Evolutionary conservation across 2,888 invertebrate genomes (phyloP).

Genomic region (Pristionchus mayeri): DNA sequence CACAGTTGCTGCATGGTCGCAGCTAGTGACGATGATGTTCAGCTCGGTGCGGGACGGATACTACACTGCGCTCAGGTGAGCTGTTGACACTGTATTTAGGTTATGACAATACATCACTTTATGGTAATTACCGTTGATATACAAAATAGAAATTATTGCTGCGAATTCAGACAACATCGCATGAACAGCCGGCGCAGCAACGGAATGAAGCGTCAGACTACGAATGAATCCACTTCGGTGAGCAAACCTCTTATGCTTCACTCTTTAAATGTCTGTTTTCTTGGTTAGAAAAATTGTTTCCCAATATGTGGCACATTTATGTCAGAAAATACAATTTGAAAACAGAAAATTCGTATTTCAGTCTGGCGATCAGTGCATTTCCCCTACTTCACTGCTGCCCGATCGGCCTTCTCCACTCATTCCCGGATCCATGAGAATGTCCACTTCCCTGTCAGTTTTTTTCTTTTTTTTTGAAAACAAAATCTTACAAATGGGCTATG

Average conservation of each 20-base stretch:
- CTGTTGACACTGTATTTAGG: background rate
- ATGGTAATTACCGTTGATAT: background rate
- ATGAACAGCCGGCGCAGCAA: conserved; percentile 44
- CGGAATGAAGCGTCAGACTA: conserved; percentile 45
- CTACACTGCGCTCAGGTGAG: conserved; percentile 68
- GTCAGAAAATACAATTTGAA: background rate
- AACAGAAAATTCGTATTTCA: background rate
- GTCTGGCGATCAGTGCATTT: conserved; percentile 30
- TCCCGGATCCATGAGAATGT: conserved; percentile 4
- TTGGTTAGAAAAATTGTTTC: background rate
- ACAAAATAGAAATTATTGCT: background rate
- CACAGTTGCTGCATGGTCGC: conserved; percentile 74
- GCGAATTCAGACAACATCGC: background rate
- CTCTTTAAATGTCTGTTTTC: background rate
- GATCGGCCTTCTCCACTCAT: background rate
- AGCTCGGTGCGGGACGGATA: conserved; percentile 74
- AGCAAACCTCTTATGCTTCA: background rate
- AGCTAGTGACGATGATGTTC: conserved; percentile 73
- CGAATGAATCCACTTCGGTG: conserved; percentile 34
- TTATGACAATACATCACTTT: no score
- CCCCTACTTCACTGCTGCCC: background rate
- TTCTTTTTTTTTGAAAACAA: background rate
- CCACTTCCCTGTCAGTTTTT: background rate
- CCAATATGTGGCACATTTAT: no score
- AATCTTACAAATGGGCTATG: no score